phyloP scores from a whole-genome alignment of 2,797 vertebrate genomes.

The Acrocephalus scirpaceus region DNA sequence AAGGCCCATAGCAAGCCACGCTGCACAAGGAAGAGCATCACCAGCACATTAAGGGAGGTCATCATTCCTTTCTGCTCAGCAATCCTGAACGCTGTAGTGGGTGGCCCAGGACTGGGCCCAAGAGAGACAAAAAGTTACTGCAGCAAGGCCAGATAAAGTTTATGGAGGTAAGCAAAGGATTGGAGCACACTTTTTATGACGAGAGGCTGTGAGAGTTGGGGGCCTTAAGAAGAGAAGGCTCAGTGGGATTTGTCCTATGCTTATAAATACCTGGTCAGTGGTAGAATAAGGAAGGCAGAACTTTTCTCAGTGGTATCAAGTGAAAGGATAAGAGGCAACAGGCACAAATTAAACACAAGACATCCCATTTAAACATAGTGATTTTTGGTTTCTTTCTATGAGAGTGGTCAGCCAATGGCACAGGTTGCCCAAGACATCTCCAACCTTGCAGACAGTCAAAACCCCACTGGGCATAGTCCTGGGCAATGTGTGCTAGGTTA shows the following conservation, averaged over 20 bases:
- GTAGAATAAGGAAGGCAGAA: not conserved
- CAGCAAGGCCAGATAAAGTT: not conserved
- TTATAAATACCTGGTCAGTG: not conserved
- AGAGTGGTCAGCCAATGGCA: not conserved
- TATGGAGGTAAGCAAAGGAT: not conserved
- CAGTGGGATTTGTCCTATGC: not conserved
- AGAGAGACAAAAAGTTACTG: not conserved
- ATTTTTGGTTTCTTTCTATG: not conserved
- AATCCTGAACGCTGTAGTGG: not conserved
- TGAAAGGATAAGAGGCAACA: not conserved
- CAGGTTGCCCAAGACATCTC: not conserved
- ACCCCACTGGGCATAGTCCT: not conserved
- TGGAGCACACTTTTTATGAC: not conserved
- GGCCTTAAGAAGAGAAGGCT: not conserved
- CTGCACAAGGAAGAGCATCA: not conserved
- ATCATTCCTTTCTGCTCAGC: not conserved
- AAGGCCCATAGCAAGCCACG: accelerated
- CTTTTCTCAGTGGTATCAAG: not conserved
- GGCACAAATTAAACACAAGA: not conserved
- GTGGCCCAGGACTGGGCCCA: not conserved
- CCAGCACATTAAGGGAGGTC: not conserved
- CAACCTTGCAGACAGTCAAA: not conserved
- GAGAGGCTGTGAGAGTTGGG: not conserved
- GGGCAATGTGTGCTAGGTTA: not conserved
- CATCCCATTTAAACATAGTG: not conserved